A percentile compares a stretch with the other conserved stretches of the same genome.
These are phyloP conservation scores for Adelognathus sp. DNA, from an alignment of 2,888 invertebrate genomes.

Conservation along the genomic window DNA sequence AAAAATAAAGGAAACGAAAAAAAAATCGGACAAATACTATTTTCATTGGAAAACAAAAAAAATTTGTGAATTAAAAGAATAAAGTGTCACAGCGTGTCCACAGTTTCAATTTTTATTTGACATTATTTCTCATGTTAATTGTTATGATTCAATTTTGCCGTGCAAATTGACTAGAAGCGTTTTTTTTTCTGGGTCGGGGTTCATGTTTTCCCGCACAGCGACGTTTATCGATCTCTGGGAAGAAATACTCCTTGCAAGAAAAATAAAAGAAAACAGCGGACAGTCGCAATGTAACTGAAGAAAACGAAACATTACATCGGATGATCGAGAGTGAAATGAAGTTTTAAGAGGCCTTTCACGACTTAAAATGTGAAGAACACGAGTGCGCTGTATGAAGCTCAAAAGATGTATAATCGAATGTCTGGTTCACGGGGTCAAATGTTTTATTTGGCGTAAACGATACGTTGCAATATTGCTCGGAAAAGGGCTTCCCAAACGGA, in stretches of 20 bases:
- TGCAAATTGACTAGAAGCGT: background rate
- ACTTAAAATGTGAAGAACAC: background rate
- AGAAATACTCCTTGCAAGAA: background rate
- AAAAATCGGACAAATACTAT: too few species aligned
- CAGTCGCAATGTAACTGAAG: background rate
- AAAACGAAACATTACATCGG: background rate
- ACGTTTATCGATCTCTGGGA: background rate
- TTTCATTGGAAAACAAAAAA: too few species aligned
- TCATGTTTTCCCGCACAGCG: background rate
- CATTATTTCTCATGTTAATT: background rate
- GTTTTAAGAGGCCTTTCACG: conserved; percentile 14
- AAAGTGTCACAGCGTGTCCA: too few species aligned
- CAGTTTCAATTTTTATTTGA: background rate
- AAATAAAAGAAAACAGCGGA: conserved; percentile 8
- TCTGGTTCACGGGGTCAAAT: conserved; percentile 47
- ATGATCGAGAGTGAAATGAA: conserved; percentile 15
- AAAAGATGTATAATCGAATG: conserved; percentile 13
- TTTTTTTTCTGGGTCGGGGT: background rate
- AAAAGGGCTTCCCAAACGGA: conserved; percentile 24
- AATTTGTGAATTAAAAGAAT: too few species aligned
- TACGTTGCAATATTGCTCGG: conserved; percentile 39
- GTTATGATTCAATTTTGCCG: background rate
- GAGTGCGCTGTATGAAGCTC: background rate
- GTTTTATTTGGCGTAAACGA: conserved; percentile 28
- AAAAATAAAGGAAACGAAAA: too few species aligned